Evolutionary conservation across 2,797 vertebrate species (phyloP).

Genomic region (Amblyraja radiata): DNA sequence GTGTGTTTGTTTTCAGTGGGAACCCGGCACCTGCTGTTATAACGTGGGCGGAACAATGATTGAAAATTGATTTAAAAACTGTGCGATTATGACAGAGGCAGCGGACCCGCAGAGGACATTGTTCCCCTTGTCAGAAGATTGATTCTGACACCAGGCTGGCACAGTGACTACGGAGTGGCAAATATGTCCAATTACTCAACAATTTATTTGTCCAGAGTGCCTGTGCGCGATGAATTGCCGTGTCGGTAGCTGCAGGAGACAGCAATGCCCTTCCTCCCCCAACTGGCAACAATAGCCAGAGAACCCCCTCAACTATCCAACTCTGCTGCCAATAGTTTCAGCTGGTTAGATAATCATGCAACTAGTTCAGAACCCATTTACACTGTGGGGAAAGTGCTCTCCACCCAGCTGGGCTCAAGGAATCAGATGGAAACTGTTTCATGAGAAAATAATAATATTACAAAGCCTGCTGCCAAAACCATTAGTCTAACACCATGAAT

Average conservation of each 20-base stretch:
- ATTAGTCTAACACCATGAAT: not conserved
- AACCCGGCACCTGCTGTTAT: not conserved
- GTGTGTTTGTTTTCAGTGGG: too few relatives aligned
- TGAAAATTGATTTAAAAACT: not conserved
- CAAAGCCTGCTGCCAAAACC: not conserved
- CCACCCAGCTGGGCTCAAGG: not conserved
- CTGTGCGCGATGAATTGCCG: not conserved
- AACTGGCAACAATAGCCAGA: not conserved
- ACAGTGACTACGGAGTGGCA: not conserved
- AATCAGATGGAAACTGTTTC: not conserved
- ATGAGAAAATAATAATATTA: slow-evolving; percentile 6
- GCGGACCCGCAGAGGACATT: not conserved
- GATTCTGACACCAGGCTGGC: not conserved
- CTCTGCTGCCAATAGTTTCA: not conserved
- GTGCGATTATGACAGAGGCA: not conserved
- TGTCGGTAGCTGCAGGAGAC: not conserved
- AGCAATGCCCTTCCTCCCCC: not conserved
- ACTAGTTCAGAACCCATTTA: too few relatives aligned
- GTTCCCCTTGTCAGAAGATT: not conserved
- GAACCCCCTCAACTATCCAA: too few relatives aligned
- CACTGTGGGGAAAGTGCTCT: not conserved
- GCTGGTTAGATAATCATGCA: not conserved
- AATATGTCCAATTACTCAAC: not conserved
- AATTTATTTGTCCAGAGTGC: not conserved
- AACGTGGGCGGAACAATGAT: not conserved